A percentile compares a stretch with the other conserved stretches of the same genome.
phyloP scores from a whole-genome alignment of 2,888 invertebrate genomes.

The Sarcophaga caerulescens region DNA sequence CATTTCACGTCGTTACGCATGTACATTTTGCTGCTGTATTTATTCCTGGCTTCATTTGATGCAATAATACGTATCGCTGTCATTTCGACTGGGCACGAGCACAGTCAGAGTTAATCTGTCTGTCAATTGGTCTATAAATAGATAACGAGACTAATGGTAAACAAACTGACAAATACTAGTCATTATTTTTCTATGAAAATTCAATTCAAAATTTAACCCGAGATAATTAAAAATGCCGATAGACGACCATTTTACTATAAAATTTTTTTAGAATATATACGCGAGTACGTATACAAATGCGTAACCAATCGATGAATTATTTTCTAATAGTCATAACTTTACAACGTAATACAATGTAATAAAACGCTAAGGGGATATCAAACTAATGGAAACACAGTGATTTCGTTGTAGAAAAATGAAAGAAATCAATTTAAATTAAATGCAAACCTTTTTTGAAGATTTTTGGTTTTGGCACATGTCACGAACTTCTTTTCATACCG shows the following conservation, averaged over 20 bases:
- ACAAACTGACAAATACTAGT: no score
- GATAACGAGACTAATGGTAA: not conserved
- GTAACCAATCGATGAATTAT: not conserved
- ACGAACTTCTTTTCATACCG: no score
- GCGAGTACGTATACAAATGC: conserved; percentile 9
- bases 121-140: conserved; percentile 15
- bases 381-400: not conserved
- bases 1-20: conserved; percentile 41
- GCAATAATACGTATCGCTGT: conserved; percentile 31
- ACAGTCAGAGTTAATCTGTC: not conserved
- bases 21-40: not conserved
- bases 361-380: not conserved
- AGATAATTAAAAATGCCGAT: not conserved
- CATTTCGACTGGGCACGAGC: not conserved
- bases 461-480: no score
- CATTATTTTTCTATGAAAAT: conserved; percentile 1
- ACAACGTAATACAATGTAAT: not conserved
- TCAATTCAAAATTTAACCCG: not conserved
- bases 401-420: not conserved
- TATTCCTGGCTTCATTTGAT: conserved; percentile 32
- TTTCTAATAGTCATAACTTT: not conserved
- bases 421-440: not conserved
- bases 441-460: not conserved
- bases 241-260: not conserved
- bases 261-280: no score